phyloP scores from a whole-genome alignment of 2,797 vertebrate genomes.

The Syngnathus acus region DNA sequence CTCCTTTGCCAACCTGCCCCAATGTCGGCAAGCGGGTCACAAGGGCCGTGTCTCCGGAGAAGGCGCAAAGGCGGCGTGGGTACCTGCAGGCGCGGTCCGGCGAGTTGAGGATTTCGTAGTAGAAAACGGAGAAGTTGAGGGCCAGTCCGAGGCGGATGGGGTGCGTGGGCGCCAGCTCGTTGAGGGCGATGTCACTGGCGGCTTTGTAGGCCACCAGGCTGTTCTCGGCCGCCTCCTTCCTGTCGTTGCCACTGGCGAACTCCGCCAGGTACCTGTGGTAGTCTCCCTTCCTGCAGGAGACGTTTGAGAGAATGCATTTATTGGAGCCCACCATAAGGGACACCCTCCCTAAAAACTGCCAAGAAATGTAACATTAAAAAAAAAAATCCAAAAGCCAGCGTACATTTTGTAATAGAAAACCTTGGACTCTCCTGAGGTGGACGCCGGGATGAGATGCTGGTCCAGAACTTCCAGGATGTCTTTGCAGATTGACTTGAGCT shows the following conservation, averaged over 20 bases:
- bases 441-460: conserved; percentile 95
- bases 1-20: conserved; percentile 92
- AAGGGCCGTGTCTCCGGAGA: no score
- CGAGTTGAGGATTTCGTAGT: conserved; percentile 99
- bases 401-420: conserved; percentile 99
- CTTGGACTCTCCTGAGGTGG: conserved; percentile 91
- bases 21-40: not conserved
- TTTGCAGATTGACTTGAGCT: conserved; percentile 94
- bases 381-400: conserved; percentile 23
- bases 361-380: not conserved
- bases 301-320: no score
- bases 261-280: conserved; percentile 98
- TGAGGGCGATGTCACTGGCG: conserved; percentile 93
- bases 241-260: conserved; percentile 93
- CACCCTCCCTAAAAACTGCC: no score
- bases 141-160: conserved; percentile 93
- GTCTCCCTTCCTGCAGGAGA: conserved; percentile 86
- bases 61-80: not conserved
- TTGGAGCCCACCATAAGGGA: no score
- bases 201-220: conserved; percentile 95
- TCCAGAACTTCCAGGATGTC: conserved; percentile 99
- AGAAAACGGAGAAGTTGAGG: conserved; percentile 98
- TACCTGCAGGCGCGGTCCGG: conserved; percentile 95
- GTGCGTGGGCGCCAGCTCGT: conserved; percentile 91
- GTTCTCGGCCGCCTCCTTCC: conserved; percentile 95